Base-by-base conservation (phyloP, 1,140 invertebrate species). In the Polyergus mexicanus region DNA sequence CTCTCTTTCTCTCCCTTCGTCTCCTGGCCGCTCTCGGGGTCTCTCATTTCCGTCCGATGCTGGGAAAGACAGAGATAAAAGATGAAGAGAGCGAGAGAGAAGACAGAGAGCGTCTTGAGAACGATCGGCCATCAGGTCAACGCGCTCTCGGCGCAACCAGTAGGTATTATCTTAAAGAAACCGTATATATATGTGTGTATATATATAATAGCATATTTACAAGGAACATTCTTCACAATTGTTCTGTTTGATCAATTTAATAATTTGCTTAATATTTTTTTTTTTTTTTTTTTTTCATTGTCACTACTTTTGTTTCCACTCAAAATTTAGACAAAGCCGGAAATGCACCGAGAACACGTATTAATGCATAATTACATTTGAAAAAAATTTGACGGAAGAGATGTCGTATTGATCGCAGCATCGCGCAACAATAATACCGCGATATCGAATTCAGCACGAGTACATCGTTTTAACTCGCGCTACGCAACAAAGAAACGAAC, bases 81-180 rank as follows among this genome's bases (percentile, higher is more conserved):
- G 51, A 62, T 2, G 47, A 51, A 41, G 58, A 56, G 74, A 74
- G 38, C 4, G 60, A 81, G 75, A 58, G 69, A 72, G 47, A 41
- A 35, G 69, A 28, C 60, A 47, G 69, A 86, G 86, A 80, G 66
- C 86, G 56, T 76, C 72, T 56, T 56, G 62, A 58, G 78, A 78
- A 78, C 81, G 84, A 88, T 83, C 85, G 66, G 65, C 62, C 86
- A 88, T 88, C 85, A 88, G 91, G 91, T 92, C 91, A 92, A 91
- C 84, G 90, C 56, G 86, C 91, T 87, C 86, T 86, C 75, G 60
- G 84, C 86, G 47, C 25, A 47, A 62, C 68, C 83, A 83, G 78
- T 72, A 85, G 69, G 87, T 84, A 89, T 90, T 90, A 90, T 90
- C 87, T 89, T 77, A 89, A 90, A 80, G 86, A 68, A 86, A 72